These are phyloP conservation scores for Orussus abietinus DNA, from an alignment of 1,140 invertebrate genomes.

Conservation along the genomic window DNA sequence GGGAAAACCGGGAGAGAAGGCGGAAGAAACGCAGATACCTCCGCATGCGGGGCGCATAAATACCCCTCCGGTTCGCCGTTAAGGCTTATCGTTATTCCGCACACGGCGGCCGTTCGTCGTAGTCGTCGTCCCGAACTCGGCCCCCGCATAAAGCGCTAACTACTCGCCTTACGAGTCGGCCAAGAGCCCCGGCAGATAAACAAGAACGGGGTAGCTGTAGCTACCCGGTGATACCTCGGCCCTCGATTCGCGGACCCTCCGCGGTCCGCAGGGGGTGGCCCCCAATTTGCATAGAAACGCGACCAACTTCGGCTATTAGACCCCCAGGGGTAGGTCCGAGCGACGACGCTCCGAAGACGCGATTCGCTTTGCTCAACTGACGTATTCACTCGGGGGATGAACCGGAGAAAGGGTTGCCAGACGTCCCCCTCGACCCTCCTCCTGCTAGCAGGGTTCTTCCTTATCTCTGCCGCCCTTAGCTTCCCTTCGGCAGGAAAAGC, in stretches of 20 bases:
- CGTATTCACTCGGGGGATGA: too few relatives aligned
- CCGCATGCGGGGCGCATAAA: conserved; percentile 35
- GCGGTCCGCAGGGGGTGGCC: conserved; percentile 15
- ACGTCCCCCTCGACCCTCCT: too few relatives aligned
- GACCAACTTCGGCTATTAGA: conserved; percentile 44
- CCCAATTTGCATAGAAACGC: conserved; percentile 44
- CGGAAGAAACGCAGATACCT: conserved; percentile 14
- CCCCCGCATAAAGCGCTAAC: conserved; percentile 32
- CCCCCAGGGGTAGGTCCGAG: conserved; percentile 17
- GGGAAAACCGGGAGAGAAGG: background rate
- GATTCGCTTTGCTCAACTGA: too few relatives aligned
- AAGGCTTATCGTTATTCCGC: conserved; percentile 45
- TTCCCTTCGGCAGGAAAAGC: too few relatives aligned
- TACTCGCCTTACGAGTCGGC: conserved; percentile 38
- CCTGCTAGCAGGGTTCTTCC: too few relatives aligned
- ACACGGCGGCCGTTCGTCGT: conserved; percentile 44
- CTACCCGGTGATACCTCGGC: conserved; percentile 15
- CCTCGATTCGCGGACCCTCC: too few relatives aligned
- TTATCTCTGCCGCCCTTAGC: too few relatives aligned
- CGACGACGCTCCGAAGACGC: conserved; percentile 2
- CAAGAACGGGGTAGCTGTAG: conserved; percentile 28
- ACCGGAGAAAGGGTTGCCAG: too few relatives aligned
- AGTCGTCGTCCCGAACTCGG: conserved; percentile 13
- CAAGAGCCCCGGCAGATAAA: conserved; percentile 38
- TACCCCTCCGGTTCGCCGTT: conserved; percentile 32